Base-by-base conservation (phyloP, 2,888 invertebrate species). In the Polydrusus cervinus region DNA sequence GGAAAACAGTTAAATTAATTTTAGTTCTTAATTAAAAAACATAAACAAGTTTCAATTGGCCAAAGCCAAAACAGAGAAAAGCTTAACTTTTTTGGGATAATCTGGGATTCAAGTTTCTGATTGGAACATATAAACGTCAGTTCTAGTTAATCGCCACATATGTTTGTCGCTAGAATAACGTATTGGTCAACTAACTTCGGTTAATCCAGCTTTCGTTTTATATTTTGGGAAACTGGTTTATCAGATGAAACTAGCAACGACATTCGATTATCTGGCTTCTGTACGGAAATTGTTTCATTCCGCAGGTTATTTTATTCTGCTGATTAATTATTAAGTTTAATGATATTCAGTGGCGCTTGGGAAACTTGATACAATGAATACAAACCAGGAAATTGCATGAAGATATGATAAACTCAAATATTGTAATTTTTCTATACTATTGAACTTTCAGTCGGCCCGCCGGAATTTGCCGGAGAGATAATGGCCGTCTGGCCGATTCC, bases 111-210 rank as follows among this genome's bases (percentile, higher is more conserved):
- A 62, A 75, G 71, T 75, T 71, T 71, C 71, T 75, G 75, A 75
- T 75, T 75, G 75, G 71, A 75, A 71, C 71, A 71, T 71, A 75
- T 71, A 75, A 75, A 75, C 75, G 75, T 67, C 75, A 67, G 65
- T 49, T 57, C 55, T 38, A 53, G 49, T 74, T 70, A 47, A 30
- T 34, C 43, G 43, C n/a, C 30, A 43, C 25, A n/a, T 40, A 55
- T 53, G 57, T 49, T 43, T 51, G 71, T 47, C 65, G 62, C 55
- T 71, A 16, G 65, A 65, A 64, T 30, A 64, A 55, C 53, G 30
- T 53, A 51, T 10, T 51, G 64, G 71, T 71, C 71, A 55, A 64
- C 64, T 65, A 65, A 71, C 25, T 25, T 25, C 7, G 53, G 53
- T 30, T 53, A 30, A 53, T 53, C 30, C 53, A 25, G 53, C 30